A percentile compares a stretch with the other conserved stretches of the same genome.
Evolutionary conservation across 2,888 invertebrate species (phyloP).

Genomic region (Aphidoletes aphidimyza): DNA sequence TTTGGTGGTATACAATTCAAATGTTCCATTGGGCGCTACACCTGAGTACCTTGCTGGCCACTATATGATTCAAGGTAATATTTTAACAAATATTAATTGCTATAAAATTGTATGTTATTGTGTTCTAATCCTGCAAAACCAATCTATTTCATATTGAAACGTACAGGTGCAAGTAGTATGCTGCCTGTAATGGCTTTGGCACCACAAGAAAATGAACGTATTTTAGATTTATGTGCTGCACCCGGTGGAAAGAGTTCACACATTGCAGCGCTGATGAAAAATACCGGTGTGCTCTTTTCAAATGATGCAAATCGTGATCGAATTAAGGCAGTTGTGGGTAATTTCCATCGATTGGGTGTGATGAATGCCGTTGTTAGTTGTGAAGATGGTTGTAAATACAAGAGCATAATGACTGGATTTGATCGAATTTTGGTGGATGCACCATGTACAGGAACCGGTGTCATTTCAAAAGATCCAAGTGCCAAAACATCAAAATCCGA

Average conservation of each 20-base stretch:
- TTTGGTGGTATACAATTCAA: slow-evolving; percentile 93
- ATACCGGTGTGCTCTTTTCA: slow-evolving; percentile 94
- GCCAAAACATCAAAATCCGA: slow-evolving; percentile 94
- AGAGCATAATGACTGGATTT: slow-evolving; percentile 87
- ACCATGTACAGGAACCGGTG: slow-evolving; percentile 98
- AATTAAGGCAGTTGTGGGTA: slow-evolving; percentile 92
- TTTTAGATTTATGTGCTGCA: slow-evolving; percentile 97
- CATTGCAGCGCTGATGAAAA: slow-evolving; percentile 97
- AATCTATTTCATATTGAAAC: neutral
- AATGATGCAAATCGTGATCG: slow-evolving; percentile 94
- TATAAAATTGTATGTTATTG: neutral
- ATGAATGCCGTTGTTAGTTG: slow-evolving; percentile 91
- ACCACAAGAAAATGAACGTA: slow-evolving; percentile 93
- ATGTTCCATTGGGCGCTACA: slow-evolving; percentile 97
- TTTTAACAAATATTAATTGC: no score
- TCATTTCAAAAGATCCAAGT: slow-evolving; percentile 95
- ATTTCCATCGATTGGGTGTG: slow-evolving; percentile 95
- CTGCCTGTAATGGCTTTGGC: slow-evolving; percentile 98
- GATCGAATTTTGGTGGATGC: slow-evolving; percentile 97
- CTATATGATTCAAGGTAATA: slow-evolving; percentile 92
- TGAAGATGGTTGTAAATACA: slow-evolving; percentile 89
- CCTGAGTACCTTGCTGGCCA: slow-evolving; percentile 99
- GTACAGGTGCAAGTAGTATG: slow-evolving; percentile 85
- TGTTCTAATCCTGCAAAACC: neutral
- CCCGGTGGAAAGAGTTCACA: slow-evolving; percentile 99